These are phyloP conservation scores for Lutjanus campechanus DNA, from an alignment of 2,797 vertebrate species.

Conservation along the genomic window DNA sequence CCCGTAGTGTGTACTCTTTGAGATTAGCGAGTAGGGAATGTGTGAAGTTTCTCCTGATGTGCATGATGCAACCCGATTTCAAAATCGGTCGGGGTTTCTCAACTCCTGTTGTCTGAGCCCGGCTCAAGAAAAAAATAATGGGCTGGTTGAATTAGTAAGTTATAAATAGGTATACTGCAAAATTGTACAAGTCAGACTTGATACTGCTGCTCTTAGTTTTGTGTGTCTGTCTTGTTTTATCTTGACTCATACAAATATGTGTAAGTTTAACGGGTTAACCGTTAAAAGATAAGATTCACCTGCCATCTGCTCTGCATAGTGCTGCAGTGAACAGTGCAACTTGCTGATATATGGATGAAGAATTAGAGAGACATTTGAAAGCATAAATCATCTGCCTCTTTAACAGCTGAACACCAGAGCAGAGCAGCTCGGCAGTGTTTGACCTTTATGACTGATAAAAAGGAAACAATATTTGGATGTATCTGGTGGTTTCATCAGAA, in stretches of 20 bases:
- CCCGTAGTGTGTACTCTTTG: too few species aligned
- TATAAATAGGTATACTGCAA: background rate
- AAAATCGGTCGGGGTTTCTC: too few species aligned
- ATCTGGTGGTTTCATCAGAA: background rate
- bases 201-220: background rate
- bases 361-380: constrained; percentile 8
- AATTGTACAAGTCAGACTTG: background rate
- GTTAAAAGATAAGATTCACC: background rate
- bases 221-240: background rate
- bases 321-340: background rate
- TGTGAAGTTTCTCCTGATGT: too few species aligned
- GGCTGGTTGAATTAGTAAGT: background rate
- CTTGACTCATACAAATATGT: background rate
- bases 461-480: background rate
- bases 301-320: background rate
- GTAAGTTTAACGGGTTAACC: background rate
- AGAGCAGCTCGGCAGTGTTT: constrained; percentile 13
- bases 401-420: background rate
- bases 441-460: constrained; percentile 1
- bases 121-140: background rate
- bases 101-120: too few species aligned
- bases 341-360: background rate
- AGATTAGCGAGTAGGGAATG: too few species aligned
- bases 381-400: background rate
- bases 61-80: too few species aligned